phyloP scores from a whole-genome alignment of 2,888 invertebrate genomes.

The Eupelmus urozonus region DNA sequence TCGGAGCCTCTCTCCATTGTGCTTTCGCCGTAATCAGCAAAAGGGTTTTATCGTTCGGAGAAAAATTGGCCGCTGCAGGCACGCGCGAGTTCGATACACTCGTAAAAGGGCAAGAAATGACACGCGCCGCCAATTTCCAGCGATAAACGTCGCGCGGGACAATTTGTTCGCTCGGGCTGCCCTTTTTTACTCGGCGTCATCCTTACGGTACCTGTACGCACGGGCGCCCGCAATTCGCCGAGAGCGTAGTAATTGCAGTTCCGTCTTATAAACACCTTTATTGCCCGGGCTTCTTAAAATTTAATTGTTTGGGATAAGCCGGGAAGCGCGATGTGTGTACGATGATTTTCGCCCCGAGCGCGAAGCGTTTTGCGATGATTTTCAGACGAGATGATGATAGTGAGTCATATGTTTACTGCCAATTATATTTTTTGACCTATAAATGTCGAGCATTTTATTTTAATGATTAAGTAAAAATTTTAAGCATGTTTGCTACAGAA shows the following conservation, averaged over 20 bases:
- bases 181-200: not conserved
- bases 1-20: too few species aligned
- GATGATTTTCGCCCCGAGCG: conserved; percentile 34
- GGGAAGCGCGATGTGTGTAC: too few species aligned
- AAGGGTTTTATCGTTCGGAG: conserved; percentile 67
- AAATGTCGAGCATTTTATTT: not conserved
- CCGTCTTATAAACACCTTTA: conserved; percentile 29
- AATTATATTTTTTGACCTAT: conserved; percentile 20
- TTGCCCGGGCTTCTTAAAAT: conserved; percentile 37
- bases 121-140: conserved; percentile 55
- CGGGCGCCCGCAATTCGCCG: not conserved
- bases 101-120: conserved; percentile 58
- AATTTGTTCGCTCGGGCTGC: conserved; percentile 43
- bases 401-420: too few species aligned
- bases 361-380: conserved; percentile 9
- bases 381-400: conserved; percentile 10
- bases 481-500: too few species aligned
- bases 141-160: conserved; percentile 52
- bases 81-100: conserved; percentile 59
- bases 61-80: conserved; percentile 61
- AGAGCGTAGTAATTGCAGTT: conserved; percentile 28
- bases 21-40: too few species aligned
- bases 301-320: conserved; percentile 46
- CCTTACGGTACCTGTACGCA: conserved; percentile 34
- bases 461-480: too few species aligned